A percentile compares a stretch with the other conserved stretches of the same genome.
These are phyloP conservation scores for Liodrosophila aerea DNA, from an alignment of 2,888 invertebrate species.

Conservation along the genomic window DNA sequence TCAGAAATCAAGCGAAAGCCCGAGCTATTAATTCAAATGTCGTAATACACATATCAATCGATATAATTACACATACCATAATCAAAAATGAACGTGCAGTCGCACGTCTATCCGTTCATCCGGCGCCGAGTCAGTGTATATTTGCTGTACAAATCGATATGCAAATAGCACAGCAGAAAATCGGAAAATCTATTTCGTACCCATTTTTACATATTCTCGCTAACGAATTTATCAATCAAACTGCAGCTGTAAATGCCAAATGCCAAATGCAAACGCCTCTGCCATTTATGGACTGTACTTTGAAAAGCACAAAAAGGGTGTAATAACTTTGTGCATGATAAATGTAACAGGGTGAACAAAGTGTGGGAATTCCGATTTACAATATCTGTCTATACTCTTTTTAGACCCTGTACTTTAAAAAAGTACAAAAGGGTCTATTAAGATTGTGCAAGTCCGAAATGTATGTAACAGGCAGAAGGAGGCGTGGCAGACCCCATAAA, in stretches of 20 bases:
- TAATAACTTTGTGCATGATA: too few species aligned
- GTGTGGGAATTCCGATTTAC: too few species aligned
- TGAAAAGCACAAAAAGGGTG: too few species aligned
- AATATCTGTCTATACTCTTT: constrained; percentile 4
- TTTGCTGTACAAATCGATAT: constrained; percentile 48
- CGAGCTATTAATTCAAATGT: constrained; percentile 48
- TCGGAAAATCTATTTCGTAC: constrained; percentile 25
- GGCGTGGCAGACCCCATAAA: too few species aligned
- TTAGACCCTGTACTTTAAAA: constrained; percentile 7
- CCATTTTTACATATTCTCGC: constrained; percentile 54
- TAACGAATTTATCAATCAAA: constrained; percentile 75
- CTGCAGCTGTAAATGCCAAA: constrained; percentile 31
- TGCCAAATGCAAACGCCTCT: constrained; percentile 25
- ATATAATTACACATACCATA: constrained; percentile 17
- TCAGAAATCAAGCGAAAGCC: constrained; percentile 20
- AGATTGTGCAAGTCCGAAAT: too few species aligned
- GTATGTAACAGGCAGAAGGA: too few species aligned
- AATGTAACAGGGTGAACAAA: too few species aligned
- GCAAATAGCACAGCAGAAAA: constrained; percentile 36
- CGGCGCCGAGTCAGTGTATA: constrained; percentile 20
- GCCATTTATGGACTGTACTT: too few species aligned
- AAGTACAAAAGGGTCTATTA: too few species aligned
- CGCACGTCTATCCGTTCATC: constrained; percentile 13
- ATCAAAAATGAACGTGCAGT: not conserved
- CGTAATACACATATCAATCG: constrained; percentile 54